Evolutionary conservation across 2,113 vertebrate species (phyloP).

Genomic region (Rhea americana): DNA sequence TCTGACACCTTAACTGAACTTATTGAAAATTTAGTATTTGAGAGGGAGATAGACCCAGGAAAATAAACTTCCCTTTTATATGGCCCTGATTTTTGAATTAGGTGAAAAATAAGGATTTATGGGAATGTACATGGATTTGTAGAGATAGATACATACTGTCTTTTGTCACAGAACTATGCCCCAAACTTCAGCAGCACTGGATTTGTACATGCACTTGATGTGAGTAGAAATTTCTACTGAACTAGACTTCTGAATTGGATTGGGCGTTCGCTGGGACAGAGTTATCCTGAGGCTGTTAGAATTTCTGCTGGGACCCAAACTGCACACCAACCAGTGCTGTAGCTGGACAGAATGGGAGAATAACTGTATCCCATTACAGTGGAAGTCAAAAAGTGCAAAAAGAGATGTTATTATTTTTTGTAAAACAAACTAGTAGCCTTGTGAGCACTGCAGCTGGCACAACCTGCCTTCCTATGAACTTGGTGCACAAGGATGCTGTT

Average conservation of each 20-base stretch:
- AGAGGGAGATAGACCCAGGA: not conserved
- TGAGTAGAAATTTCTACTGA: not conserved
- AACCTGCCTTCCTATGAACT: not conserved
- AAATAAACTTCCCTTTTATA: not conserved
- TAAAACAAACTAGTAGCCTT: not conserved
- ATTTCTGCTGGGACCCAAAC: not conserved
- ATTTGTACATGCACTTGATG: not conserved
- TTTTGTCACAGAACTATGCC: not conserved
- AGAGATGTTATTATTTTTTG: not conserved
- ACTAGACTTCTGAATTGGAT: not conserved
- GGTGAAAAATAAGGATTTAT: not conserved
- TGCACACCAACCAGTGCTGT: not conserved
- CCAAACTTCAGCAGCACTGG: not conserved
- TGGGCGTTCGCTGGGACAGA: not conserved
- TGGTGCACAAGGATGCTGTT: not conserved
- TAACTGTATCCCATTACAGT: not conserved
- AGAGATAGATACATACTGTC: not conserved
- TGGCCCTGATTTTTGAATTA: not conserved
- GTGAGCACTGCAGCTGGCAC: not conserved
- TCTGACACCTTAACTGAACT: not conserved
- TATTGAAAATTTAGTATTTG: not conserved
- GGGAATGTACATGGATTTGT: not conserved
- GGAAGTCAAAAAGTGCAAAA: not conserved
- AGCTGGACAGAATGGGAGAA: not conserved
- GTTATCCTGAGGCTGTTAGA: not conserved